Conservation (phyloP, 2,888 invertebrate genomes). For the Leucozona laternaria region DNA sequence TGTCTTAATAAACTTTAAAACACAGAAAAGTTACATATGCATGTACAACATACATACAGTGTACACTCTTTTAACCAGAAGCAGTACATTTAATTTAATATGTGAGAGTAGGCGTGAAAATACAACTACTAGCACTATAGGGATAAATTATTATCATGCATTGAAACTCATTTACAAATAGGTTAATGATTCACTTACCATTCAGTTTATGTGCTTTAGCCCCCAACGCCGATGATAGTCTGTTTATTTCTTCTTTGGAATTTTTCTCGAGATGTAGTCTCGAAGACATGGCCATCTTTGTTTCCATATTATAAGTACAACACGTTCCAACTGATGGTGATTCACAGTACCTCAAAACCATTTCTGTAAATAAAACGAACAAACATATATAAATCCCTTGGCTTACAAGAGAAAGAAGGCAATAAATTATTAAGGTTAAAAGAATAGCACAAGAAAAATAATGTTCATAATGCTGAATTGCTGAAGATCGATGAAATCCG, state of each 20-base stretch:
- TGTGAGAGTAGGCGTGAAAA: slow-evolving; percentile 21
- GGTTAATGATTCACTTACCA: slow-evolving; percentile 86
- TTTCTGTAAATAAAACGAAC: slow-evolving; percentile 79
- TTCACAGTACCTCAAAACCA: slow-evolving; percentile 83
- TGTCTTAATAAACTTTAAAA: slow-evolving; percentile 54
- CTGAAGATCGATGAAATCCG: not conserved
- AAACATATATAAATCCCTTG: slow-evolving; percentile 26
- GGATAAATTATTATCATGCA: slow-evolving; percentile 35
- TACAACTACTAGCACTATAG: slow-evolving; percentile 17
- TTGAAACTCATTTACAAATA: slow-evolving; percentile 38
- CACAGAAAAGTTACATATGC: not conserved
- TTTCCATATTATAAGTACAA: slow-evolving; percentile 87
- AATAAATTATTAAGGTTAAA: not conserved
- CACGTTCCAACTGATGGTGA: slow-evolving; percentile 85
- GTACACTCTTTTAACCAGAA: not conserved
- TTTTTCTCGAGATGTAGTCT: slow-evolving; percentile 90
- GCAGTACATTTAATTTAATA: slow-evolving; percentile 7
- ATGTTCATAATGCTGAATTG: no score
- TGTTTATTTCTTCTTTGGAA: slow-evolving; percentile 89
- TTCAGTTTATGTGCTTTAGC: slow-evolving; percentile 93
- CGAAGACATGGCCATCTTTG: slow-evolving; percentile 88
- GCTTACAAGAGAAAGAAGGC: not conserved
- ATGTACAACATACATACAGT: no score
- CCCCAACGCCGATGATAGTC: slow-evolving; percentile 89
- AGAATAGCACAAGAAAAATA: not conserved